phyloP scores from a whole-genome alignment of 1,140 invertebrate genomes.

The Aphidius ervi region DNA sequence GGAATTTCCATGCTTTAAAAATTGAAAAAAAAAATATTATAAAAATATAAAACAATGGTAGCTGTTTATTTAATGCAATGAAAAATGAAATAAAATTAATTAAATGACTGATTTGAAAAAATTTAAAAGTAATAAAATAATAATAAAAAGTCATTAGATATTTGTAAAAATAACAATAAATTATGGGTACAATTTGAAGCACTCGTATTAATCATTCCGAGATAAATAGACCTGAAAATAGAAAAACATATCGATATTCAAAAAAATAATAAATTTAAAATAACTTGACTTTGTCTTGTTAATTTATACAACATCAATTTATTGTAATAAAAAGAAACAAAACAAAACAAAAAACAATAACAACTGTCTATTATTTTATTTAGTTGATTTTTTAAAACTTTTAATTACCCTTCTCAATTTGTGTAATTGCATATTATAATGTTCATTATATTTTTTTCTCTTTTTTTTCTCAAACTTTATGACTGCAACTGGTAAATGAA shows the following conservation, averaged over 20 bases:
- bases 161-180: constrained; percentile 18
- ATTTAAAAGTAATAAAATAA: too few relatives aligned
- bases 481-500: too few relatives aligned
- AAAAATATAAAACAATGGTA: constrained; percentile 9
- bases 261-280: constrained; percentile 39
- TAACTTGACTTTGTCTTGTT: constrained; percentile 46
- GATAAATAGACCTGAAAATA: constrained; percentile 41
- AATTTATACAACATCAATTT: constrained; percentile 51
- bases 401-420: too few relatives aligned
- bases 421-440: too few relatives aligned
- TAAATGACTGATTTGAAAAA: too few relatives aligned
- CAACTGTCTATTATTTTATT: too few relatives aligned
- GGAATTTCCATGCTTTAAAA: too few relatives aligned
- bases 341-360: constrained; percentile 24
- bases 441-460: too few relatives aligned
- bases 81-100: constrained; percentile 15
- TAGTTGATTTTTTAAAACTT: too few relatives aligned
- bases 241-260: constrained; percentile 28
- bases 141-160: constrained; percentile 19
- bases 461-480: too few relatives aligned
- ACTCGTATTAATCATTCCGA: constrained; percentile 33
- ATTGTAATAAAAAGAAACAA: constrained; percentile 50
- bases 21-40: background rate
- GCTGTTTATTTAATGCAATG: constrained; percentile 9
- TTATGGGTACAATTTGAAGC: constrained; percentile 39